Percentiles rank a stretch among this genome's conserved stretches.
These are phyloP conservation scores for Agrochola lota DNA, from an alignment of 2,888 invertebrate genomes.

Conservation along the genomic window DNA sequence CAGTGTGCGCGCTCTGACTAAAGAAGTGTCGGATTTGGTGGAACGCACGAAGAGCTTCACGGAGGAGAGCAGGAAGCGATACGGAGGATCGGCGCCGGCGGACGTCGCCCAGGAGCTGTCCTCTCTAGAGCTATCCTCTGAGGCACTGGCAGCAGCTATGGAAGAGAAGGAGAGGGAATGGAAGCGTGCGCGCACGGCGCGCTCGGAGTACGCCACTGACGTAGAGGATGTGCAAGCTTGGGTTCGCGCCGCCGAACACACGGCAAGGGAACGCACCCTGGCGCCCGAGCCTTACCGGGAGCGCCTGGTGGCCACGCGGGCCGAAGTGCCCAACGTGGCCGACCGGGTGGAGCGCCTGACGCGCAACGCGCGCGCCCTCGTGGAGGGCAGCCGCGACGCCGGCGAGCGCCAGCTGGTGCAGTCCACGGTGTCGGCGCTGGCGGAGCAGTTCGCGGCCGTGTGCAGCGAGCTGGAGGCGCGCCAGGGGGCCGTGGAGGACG, in stretches of 20 bases:
- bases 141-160: conserved; percentile 94
- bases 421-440: conserved; percentile 93
- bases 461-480: conserved; percentile 95
- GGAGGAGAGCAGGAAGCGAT: conserved; percentile 91
- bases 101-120: conserved; percentile 95
- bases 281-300: conserved; percentile 95
- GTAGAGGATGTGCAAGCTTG: conserved; percentile 95
- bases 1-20: conserved; percentile 90
- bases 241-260: conserved; percentile 95
- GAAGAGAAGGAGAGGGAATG: conserved; percentile 97
- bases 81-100: conserved; percentile 92
- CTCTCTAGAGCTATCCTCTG: conserved; percentile 95
- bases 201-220: conserved; percentile 94
- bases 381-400: conserved; percentile 94
- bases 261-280: conserved; percentile 94
- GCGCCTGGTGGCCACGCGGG: conserved; percentile 93
- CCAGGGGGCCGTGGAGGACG: conserved; percentile 95
- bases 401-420: conserved; percentile 94
- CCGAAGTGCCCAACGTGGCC: conserved; percentile 92
- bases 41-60: conserved; percentile 91
- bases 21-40: conserved; percentile 90
- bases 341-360: conserved; percentile 95
- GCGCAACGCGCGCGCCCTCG: conserved; percentile 94
- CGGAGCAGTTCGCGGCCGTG: conserved; percentile 95
- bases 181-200: conserved; percentile 95